Evolutionary conservation across 53 echinoderm and acorn worm genomes (phyloP), one percentile per base, ranked within the genome.

Genomic region (Apostichopus leukothele): DNA sequence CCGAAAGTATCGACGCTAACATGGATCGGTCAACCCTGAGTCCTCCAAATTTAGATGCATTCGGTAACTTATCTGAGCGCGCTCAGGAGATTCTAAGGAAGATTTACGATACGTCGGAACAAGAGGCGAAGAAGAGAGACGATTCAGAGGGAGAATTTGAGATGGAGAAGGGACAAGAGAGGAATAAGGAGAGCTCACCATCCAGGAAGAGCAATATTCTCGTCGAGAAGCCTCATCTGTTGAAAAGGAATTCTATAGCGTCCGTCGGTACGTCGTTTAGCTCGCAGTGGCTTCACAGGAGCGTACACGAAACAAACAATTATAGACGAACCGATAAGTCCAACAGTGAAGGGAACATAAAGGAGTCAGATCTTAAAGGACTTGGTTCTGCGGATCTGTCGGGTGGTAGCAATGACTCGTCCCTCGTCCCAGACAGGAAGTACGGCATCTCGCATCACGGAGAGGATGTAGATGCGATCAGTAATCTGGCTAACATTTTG

Each of bases 61-160:
- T 95, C 88, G 90, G 93, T 73, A 93, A 94, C 18, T 90, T 97
- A 23, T 97, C 97, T 3, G 75, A 89, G 76, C 88, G 95, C 50
- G 95, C 97, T 14, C 97, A 97, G 75, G 96, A 96, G 27, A 96
- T 96, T 79, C 67, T 96, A 50, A 95, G 92, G 76, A 95, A 94
- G 83, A 91, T 95, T 53, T 95, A 97, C 86, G 85, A 93, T 5
- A 27, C 71, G 1, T 67, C 86, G 14, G 67, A 86, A 11, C 52
- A 67, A 14, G 61, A 22, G 14, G 25, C 26, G 23, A 66, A 27
- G 5, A 23, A 27, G 7, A 67, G 27, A 8, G 86, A 67, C 14
- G 7, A 66, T 20, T 9, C 2, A 3, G 51, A 27, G 51, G 1
- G 20, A 9, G 57, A 22, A 22, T 11, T 9, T 18, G 51, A 67